Evolutionary conservation across 2,113 vertebrate species (phyloP).

Genomic region (Diglossa brunneiventris): DNA sequence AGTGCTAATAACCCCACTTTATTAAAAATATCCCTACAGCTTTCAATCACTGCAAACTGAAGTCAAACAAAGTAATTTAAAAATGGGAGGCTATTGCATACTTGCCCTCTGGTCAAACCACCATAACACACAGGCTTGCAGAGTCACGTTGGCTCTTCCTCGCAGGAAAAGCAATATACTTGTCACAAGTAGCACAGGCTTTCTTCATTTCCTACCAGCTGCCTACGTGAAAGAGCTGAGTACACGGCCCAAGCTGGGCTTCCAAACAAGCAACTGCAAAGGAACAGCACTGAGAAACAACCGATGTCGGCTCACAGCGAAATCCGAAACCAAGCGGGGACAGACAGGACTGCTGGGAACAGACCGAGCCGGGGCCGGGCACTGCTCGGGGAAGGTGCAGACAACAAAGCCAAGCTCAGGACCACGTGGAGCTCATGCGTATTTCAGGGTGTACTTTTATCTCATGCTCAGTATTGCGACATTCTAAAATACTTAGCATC

Average conservation of each 20-base stretch:
- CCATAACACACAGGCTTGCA: neutral
- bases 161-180: neutral
- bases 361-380: neutral
- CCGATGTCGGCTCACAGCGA: neutral
- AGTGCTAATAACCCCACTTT: neutral
- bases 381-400: neutral
- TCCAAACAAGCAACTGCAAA: neutral
- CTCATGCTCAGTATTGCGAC: slow-evolving; percentile 57
- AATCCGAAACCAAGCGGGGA: neutral
- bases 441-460: slow-evolving; percentile 33
- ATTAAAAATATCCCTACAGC: slow-evolving; percentile 7
- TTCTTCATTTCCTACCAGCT: neutral
- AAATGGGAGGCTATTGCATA: slow-evolving; percentile 26
- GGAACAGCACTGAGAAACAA: neutral
- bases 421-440: slow-evolving; percentile 46
- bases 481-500: slow-evolving; percentile 63
- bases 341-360: neutral
- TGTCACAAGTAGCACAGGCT: neutral
- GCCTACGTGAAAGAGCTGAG: neutral
- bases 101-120: slow-evolving; percentile 13
- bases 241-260: neutral
- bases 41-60: slow-evolving; percentile 41
- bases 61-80: neutral
- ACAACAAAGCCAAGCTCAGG: slow-evolving; percentile 46
- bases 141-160: slow-evolving; percentile 2